Evolutionary conservation across 2,888 invertebrate species (phyloP).

Genomic region (Baronia brevicornis): DNA sequence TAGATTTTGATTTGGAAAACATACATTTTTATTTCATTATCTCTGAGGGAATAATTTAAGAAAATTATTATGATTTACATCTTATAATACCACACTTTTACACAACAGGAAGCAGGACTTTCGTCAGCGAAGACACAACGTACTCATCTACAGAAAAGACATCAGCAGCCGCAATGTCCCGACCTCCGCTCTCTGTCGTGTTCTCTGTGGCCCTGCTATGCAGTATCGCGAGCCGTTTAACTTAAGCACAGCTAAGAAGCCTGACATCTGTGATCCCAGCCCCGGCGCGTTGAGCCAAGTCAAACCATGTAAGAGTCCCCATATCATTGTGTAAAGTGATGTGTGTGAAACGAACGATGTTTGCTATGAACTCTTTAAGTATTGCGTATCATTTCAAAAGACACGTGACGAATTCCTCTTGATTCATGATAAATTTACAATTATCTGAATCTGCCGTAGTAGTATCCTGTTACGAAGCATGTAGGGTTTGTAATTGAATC

Average conservation of each 20-base stretch:
- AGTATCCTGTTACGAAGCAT: conserved; percentile 8
- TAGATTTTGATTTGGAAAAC: no score
- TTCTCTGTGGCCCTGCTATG: conserved; percentile 27
- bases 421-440: conserved; percentile 8
- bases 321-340: conserved; percentile 42
- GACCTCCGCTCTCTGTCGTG: conserved; percentile 25
- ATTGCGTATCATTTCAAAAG: conserved; percentile 15
- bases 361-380: conserved; percentile 23
- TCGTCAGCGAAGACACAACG: conserved; percentile 33
- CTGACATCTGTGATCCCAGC: conserved; percentile 21
- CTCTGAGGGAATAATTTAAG: no score
- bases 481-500: conserved; percentile 9
- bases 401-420: conserved; percentile 11
- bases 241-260: conserved; percentile 26
- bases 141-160: conserved; percentile 46
- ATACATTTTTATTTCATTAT: no score
- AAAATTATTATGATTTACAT: not conserved
- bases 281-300: conserved; percentile 21
- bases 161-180: conserved; percentile 28
- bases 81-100: conserved; percentile 4
- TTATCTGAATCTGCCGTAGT: conserved; percentile 13
- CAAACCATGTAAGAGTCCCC: conserved; percentile 35
- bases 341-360: conserved; percentile 24
- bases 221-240: conserved; percentile 28
- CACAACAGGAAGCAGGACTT: conserved; percentile 24